A percentile compares a stretch with the other conserved stretches of the same genome.
Conservation (phyloP, 2,797 vertebrate genomes). For the Harpagifer antarcticus region DNA sequence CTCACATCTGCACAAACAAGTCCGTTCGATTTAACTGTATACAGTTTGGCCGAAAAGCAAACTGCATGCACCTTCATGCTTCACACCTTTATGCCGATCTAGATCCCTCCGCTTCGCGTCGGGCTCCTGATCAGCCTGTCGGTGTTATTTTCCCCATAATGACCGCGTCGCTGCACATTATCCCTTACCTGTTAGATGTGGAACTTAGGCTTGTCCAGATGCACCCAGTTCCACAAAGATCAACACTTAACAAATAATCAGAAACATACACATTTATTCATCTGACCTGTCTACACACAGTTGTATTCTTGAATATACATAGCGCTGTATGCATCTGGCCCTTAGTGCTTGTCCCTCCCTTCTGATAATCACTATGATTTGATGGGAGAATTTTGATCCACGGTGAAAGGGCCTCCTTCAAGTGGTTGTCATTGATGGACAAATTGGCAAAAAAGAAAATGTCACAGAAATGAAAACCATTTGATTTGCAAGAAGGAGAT, state of each 20-base stretch:
- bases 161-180: too few relatives aligned
- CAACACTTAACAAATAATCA: background rate
- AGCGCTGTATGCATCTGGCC: background rate
- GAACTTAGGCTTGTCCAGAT: background rate
- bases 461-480: conserved; percentile 24
- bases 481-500: conserved; percentile 33
- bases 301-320: too few relatives aligned
- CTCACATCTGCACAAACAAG: too few relatives aligned
- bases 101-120: too few relatives aligned
- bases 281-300: background rate
- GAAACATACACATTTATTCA: background rate
- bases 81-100: too few relatives aligned
- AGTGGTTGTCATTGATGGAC: conserved; percentile 19
- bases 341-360: background rate
- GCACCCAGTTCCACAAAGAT: background rate
- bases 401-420: conserved; percentile 7
- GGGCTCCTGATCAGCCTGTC: too few relatives aligned
- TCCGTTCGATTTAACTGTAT: too few relatives aligned
- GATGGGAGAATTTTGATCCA: conserved; percentile 14
- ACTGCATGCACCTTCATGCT: too few relatives aligned
- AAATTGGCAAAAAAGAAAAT: conserved; percentile 19
- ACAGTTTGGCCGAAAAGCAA: too few relatives aligned
- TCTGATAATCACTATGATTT: conserved; percentile 52
- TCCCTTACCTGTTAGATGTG: background rate
- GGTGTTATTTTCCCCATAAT: too few relatives aligned